These are phyloP conservation scores for Drosophila azteca DNA, from an alignment of 1,140 invertebrate genomes.

Conservation along the genomic window DNA sequence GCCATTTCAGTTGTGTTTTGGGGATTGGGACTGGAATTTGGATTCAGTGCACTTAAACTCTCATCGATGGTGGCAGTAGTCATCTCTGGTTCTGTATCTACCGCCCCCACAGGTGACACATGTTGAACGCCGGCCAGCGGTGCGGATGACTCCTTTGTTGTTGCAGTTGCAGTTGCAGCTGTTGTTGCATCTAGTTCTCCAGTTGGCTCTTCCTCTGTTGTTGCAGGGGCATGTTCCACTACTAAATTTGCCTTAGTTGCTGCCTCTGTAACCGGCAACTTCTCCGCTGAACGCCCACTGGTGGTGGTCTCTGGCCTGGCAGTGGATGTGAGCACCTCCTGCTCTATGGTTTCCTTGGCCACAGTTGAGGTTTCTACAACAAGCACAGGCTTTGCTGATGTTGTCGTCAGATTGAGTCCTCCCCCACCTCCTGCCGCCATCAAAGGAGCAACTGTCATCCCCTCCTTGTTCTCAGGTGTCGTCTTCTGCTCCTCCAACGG, in stretches of 20 bases:
- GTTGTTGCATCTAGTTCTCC: slow-evolving; percentile 10
- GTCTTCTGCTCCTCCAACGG: slow-evolving; percentile 4
- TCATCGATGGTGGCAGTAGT: slow-evolving; percentile 1
- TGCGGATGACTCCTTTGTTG: slow-evolving; percentile 4
- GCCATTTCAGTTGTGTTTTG: slow-evolving; percentile 46
- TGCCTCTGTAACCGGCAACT: neutral
- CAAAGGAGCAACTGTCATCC: neutral
- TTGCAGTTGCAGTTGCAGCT: slow-evolving; percentile 26
- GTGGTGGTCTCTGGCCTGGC: slow-evolving; percentile 3
- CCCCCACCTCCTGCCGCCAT: too few species aligned
- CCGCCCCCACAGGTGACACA: too few species aligned
- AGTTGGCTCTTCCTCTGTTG: slow-evolving; percentile 13
- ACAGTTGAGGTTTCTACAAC: too few species aligned
- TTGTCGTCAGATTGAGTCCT: slow-evolving; percentile 1
- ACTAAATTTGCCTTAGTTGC: neutral
- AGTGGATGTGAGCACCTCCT: neutral
- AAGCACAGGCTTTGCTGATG: neutral
- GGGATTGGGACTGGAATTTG: slow-evolving; percentile 13
- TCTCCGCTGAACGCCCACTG: neutral
- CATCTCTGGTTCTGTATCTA: slow-evolving; percentile 5
- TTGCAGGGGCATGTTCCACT: neutral
- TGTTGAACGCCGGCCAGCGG: neutral
- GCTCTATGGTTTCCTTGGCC: neutral
- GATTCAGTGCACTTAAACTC: slow-evolving; percentile 35
- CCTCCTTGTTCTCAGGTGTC: neutral